Evolutionary conservation across 1,140 invertebrate species (phyloP), one percentile per base, ranked within the genome.

Genomic region (Schmidtea mediterranea): DNA sequence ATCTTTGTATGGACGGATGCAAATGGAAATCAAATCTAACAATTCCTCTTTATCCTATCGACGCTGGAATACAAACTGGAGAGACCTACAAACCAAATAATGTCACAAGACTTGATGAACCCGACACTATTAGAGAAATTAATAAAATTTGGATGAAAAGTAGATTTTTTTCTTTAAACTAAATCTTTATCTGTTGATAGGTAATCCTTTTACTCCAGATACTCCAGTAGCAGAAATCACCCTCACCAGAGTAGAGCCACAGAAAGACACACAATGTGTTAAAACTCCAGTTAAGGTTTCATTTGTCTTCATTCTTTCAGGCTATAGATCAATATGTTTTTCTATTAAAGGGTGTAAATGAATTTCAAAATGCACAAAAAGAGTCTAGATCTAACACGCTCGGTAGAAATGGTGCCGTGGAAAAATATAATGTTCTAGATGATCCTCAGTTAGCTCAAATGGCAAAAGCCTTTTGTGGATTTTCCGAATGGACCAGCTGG

Each of bases 11-110:
- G 16, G 72, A 73, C 38, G 80, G 90, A 61, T 89, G 87, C 60
- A 75, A 75, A 1, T 94, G 87, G 87, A 69, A 76, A 1, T 74
- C 75, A 39, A 72, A 75, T 26, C 69, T 78, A 56, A 72, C 72
- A 1, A 73, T 92, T 48, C 80, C 89, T 66, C 64, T 94, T 6
- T 84, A 77, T 62, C 84, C 84, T 1, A 90, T 79, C 73, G 86
- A 94, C 66, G 82, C 83, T 22, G 86, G 86, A 9, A 89, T 82
- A 1, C 83, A 90, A 59, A 79, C 75, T 59, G 23, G 21, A 6
- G 21, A 13, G n/a, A 13, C n/a, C 2, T 15, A 13, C 8, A 22
- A 13, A 21, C 15, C n/a, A 8, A 5, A 13, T 22, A 24, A 45
- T 19, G 43, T 15, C 5, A 21, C 6, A 2, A 32, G 26, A 32